Base-by-base conservation (phyloP, 2,888 invertebrate genomes). In the Eilema caniola region DNA sequence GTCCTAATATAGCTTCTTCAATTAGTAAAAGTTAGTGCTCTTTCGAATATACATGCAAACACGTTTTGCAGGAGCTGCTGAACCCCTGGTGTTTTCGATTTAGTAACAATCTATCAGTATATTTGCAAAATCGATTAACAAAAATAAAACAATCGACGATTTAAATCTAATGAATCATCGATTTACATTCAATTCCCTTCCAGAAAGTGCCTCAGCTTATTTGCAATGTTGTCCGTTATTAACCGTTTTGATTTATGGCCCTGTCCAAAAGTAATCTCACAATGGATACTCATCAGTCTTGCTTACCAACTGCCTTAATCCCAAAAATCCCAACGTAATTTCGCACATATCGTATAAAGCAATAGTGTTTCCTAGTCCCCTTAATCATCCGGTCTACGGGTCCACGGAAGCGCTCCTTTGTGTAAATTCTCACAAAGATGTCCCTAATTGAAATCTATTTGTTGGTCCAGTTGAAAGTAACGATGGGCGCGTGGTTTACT, bases 361-460 rank as follows among this genome's bases (percentile, higher is more conserved):
- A 75, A 73, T 69, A 74, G 81, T 75, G 70, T 80, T 77, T 75
- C 67, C 66, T 31, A 64, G 47, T 68, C 74, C 66, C 70, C 80
- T 82, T 80, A 82, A 82, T 82, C 82, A 82, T 82, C 81, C 82
- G 82, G 80, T 77, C 80, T 80, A 76, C 75, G 70, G 79, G 61
- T 68, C 73, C 24, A 68, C 68, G 70, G 73, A 80, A 78, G 77
- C 66, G 66, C 67, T 71, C 79, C 82, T 79, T 82, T 82, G 81
- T 80, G 79, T 77, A 76, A 79, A 82, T 80, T 80, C 75, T 75
- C 73, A 82, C 81, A 80, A 82, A 82, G 77, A 82, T 82, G 76
- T 53, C 66, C 73, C 75, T 82, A 82, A 82, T 82, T 82, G 82
- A 77, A 82, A 82, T 80, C 74, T 82, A 82, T 80, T 82, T 82